Conservation (phyloP, 2,888 invertebrate genomes). For the Amiota mariae region DNA sequence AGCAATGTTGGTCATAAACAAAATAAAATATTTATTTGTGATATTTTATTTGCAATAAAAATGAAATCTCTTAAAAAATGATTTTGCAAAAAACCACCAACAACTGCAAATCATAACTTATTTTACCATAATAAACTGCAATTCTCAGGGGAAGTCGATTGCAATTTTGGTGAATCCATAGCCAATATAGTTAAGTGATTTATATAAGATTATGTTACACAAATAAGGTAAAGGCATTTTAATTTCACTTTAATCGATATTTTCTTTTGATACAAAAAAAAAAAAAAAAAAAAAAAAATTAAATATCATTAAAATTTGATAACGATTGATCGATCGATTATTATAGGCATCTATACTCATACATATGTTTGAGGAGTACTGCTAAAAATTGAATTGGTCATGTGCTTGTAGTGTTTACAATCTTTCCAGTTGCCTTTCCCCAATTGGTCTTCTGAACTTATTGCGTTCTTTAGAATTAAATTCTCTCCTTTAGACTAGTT, state of each 20-base stretch:
- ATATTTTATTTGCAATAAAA: constrained; percentile 13
- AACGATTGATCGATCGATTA: too few species aligned
- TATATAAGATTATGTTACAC: background rate
- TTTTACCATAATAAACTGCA: background rate
- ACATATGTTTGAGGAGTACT: too few species aligned
- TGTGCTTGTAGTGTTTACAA: too few species aligned
- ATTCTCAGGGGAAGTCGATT: constrained; percentile 12
- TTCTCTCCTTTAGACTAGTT: too few species aligned
- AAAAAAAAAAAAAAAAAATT: too few species aligned
- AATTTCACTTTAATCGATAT: constrained; percentile 8
- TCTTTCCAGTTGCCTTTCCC: too few species aligned
- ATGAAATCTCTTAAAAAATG: background rate
- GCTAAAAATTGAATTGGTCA: too few species aligned
- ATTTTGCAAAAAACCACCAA: background rate
- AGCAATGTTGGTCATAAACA: background rate
- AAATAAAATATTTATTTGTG: background rate
- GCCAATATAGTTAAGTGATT: background rate
- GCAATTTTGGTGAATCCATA: background rate
- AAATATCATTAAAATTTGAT: too few species aligned
- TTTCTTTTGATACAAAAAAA: too few species aligned
- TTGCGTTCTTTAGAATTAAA: too few species aligned
- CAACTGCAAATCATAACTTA: background rate
- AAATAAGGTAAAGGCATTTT: constrained; percentile 9
- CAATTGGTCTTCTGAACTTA: too few species aligned
- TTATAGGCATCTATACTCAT: too few species aligned